These are phyloP conservation scores for Dicrurus megarhynchus DNA, from an alignment of 2,113 vertebrate genomes.

Conservation along the genomic window DNA sequence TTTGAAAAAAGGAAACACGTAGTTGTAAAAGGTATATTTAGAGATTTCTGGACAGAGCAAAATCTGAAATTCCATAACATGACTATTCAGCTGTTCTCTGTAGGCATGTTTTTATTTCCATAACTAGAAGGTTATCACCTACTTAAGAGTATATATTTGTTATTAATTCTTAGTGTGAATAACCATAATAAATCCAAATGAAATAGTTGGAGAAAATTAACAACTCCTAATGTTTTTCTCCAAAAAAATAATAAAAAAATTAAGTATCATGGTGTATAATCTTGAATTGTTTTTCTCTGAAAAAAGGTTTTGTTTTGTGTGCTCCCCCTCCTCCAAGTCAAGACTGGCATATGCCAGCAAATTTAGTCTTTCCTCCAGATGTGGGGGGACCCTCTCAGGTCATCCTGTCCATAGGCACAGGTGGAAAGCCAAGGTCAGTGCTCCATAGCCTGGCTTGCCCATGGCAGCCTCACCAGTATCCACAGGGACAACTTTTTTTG, in stretches of 20 bases:
- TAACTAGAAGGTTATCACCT: neutral
- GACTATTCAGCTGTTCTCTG: neutral
- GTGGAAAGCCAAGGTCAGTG: neutral
- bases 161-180: neutral
- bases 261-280: neutral
- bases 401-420: accelerated
- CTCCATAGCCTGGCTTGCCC: neutral
- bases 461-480: neutral
- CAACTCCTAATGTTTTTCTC: neutral
- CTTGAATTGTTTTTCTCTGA: neutral
- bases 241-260: neutral
- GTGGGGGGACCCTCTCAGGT: neutral
- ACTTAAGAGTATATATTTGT: neutral
- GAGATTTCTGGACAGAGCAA: neutral
- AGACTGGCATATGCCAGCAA: neutral
- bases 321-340: accelerated
- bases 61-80: neutral
- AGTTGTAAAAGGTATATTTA: neutral
- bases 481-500: neutral
- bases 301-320: neutral
- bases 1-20: neutral
- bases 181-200: neutral
- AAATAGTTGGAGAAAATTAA: neutral
- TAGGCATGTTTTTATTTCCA: neutral
- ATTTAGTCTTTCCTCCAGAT: neutral